Evolutionary conservation across 1,140 invertebrate genomes (phyloP), one percentile per base, ranked within the genome.

Genomic region (Carcinoscorpius rotundicauda): DNA sequence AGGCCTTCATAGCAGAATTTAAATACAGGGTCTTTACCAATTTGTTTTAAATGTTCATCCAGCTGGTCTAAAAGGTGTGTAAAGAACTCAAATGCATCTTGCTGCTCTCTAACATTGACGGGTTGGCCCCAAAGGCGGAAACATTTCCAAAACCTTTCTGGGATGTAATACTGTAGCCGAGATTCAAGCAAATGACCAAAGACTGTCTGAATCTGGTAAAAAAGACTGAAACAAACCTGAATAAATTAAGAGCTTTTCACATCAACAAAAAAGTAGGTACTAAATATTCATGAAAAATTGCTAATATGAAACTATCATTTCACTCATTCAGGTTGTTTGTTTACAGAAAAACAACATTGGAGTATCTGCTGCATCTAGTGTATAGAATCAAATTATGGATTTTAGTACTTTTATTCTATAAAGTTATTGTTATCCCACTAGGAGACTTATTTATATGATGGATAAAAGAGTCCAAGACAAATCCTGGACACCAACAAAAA

Each of bases 61-160:
- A 83, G 71, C 67, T 79, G 79, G 71, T 84, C 82, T n/a, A 82
- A 79, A 5, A 84, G 72, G 64, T 76, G 73, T 6, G 75, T 77
- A 64, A 77, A 84, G 70, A 84, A 84, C 71, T 84, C 83, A 68
- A 83, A 76, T 49, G 83, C 82, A 76, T 84, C 83, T 72, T 84
- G 83, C 71, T 84, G 83, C 69, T 84, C 83, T 66, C 82, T 70
- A 51, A 84, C 74, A 73, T 84, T 84, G 48, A 84, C 80, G 51
- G 80, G 80, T 64, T 81, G 79, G 58, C 81, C 82, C 72, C 79
- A 80, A 66, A 83, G 72, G 62, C 79, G 76, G 74, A 84, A 82
- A 70, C 81, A 80, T 67, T 80, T 80, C 82, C 82, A 83, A 74
- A 84, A 84, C 9, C 79, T 78, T 62, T 76, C 77, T n/a, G 82